Evolutionary conservation across 2,888 invertebrate species (phyloP).

Genomic region (Netelia inedita): DNA sequence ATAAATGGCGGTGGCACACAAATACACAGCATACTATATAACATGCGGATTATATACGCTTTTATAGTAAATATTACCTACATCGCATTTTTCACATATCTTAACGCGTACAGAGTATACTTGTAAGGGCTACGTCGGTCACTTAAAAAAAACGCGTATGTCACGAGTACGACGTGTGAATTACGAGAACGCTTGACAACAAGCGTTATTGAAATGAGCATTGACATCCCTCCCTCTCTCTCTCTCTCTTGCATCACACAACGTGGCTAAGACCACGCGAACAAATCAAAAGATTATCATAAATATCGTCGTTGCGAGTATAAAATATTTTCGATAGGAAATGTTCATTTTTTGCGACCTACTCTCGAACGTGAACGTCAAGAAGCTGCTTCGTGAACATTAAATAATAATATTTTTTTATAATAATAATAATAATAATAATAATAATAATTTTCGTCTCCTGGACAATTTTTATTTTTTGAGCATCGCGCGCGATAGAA

Average conservation of each 20-base stretch:
- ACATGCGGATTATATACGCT: slow-evolving; percentile 75
- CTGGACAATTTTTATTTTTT: background rate
- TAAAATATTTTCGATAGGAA: slow-evolving; percentile 33
- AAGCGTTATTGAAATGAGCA: slow-evolving; percentile 52
- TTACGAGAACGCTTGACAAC: slow-evolving; percentile 23
- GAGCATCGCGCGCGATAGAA: background rate
- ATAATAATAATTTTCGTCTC: slow-evolving; percentile 7
- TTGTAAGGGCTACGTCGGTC: slow-evolving; percentile 54
- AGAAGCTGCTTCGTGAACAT: slow-evolving; percentile 2
- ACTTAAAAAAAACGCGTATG: slow-evolving; percentile 53
- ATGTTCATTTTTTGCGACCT: background rate
- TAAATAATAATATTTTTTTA: slow-evolving; percentile 14
- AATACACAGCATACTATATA: slow-evolving; percentile 62
- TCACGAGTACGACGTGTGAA: slow-evolving; percentile 68
- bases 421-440: slow-evolving; percentile 19
- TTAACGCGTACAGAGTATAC: slow-evolving; percentile 68
- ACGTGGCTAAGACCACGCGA: background rate
- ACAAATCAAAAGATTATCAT: slow-evolving; percentile 5
- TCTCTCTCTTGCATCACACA: slow-evolving; percentile 13
- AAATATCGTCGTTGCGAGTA: slow-evolving; percentile 34
- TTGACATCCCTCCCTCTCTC: slow-evolving; percentile 18
- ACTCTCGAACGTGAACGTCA: slow-evolving; percentile 26
- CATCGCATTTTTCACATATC: slow-evolving; percentile 68
- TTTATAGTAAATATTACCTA: slow-evolving; percentile 79
- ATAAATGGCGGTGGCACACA: slow-evolving; percentile 74